These are phyloP conservation scores for Erpetoichthys calabaricus DNA, from an alignment of 2,797 vertebrate species.

Conservation along the genomic window DNA sequence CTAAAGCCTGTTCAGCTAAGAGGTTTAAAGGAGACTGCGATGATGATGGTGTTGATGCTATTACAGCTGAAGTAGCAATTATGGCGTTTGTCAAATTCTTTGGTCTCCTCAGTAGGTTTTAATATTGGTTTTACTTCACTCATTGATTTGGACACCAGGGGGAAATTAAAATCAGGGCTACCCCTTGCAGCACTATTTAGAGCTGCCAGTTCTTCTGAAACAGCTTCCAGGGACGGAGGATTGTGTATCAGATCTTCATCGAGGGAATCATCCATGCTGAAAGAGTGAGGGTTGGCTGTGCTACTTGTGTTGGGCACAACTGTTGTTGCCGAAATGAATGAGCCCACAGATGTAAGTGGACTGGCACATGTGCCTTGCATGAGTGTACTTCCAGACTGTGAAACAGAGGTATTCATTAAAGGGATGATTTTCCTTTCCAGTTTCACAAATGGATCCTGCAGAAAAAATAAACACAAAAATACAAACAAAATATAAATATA, in stretches of 20 bases:
- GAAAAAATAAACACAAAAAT: slow-evolving; percentile 9
- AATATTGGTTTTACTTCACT: slow-evolving; percentile 32
- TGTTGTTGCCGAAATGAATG: slow-evolving; percentile 32
- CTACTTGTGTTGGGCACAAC: slow-evolving; percentile 23
- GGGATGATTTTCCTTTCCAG: slow-evolving; percentile 46
- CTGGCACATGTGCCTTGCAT: slow-evolving; percentile 30
- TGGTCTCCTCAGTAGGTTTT: slow-evolving; percentile 43
- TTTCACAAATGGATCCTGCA: slow-evolving; percentile 46
- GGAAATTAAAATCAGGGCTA: slow-evolving; percentile 32
- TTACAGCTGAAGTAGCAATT: slow-evolving; percentile 17
- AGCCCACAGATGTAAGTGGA: slow-evolving; percentile 15
- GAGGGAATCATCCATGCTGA: slow-evolving; percentile 41
- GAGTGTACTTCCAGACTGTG: slow-evolving; percentile 31
- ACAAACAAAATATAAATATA: slow-evolving; percentile 7
- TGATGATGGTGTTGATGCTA: slow-evolving; percentile 9
- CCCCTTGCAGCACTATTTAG: slow-evolving; percentile 31
- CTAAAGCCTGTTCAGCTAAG: slow-evolving; percentile 60
- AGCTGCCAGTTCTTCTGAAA: slow-evolving; percentile 43
- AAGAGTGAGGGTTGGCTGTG: slow-evolving; percentile 23
- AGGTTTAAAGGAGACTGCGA: slow-evolving; percentile 52
- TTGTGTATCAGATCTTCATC: slow-evolving; percentile 43
- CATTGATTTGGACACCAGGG: slow-evolving; percentile 14
- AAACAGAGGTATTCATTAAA: slow-evolving; percentile 10
- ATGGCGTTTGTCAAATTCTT: slow-evolving; percentile 37
- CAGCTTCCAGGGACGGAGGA: slow-evolving; percentile 36